Conservation (phyloP, 1,140 invertebrate genomes). For the Muscidifurax raptorellus region DNA sequence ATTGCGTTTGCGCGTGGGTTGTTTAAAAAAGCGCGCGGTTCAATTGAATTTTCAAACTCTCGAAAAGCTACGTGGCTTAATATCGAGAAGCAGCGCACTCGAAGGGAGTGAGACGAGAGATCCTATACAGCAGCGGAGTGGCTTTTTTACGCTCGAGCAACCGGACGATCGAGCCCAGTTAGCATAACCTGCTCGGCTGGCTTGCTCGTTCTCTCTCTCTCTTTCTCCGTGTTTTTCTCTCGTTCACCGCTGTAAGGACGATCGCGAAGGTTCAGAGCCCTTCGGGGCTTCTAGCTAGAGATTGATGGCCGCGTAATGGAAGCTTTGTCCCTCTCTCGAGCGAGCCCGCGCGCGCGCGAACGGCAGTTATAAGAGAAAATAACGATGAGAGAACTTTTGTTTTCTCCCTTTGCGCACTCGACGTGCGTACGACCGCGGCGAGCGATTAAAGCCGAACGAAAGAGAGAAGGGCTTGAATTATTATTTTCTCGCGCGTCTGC, state of each 20-base stretch:
- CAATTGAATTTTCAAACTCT: too few species aligned
- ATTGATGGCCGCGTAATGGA: constrained; percentile 66
- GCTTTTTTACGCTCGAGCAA: constrained; percentile 16
- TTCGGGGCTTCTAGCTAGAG: constrained; percentile 49
- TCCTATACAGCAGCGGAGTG: not conserved
- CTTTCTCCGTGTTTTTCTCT: constrained; percentile 38
- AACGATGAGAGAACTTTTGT: constrained; percentile 24
- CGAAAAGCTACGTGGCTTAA: too few species aligned
- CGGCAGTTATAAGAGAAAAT: constrained; percentile 46
- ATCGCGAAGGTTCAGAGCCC: constrained; percentile 28
- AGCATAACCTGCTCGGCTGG: constrained; percentile 71
- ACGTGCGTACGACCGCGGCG: not conserved
- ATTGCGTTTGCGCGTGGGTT: not conserved
- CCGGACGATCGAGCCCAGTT: constrained; percentile 63
- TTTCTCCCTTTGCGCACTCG: constrained; percentile 11
- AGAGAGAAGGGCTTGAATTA: constrained; percentile 6
- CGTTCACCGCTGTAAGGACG: not conserved
- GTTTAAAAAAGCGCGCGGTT: not conserved
- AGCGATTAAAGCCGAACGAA: not conserved
- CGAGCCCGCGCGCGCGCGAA: constrained; percentile 30
- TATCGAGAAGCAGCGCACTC: too few species aligned
- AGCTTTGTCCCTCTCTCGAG: constrained; percentile 41
- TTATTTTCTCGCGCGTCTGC: constrained; percentile 31
- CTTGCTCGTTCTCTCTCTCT: too few species aligned
- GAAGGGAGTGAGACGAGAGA: not conserved